Percentiles rank a stretch among this genome's conserved stretches.
phyloP scores from a whole-genome alignment of 30 jellyfish, hydroid and myxozoan species.

The Hydractinia echinata region DNA sequence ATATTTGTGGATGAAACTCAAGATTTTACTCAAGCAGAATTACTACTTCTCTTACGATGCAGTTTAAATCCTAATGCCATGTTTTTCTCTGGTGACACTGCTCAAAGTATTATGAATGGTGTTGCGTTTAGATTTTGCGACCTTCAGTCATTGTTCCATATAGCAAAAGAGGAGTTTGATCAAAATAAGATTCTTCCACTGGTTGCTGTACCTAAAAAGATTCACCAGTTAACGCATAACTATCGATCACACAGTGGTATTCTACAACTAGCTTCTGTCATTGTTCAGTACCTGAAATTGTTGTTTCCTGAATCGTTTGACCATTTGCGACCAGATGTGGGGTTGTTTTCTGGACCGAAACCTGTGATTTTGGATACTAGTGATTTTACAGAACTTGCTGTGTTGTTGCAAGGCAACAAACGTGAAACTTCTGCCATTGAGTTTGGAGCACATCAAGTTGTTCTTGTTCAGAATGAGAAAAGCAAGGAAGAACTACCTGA shows the following conservation, averaged over 20 bases:
- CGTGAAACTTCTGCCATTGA: constrained; percentile 79
- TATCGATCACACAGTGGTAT: constrained; percentile 87
- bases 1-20: constrained; percentile 79
- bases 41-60: constrained; percentile 52
- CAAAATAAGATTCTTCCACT: constrained; percentile 12
- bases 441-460: constrained; percentile 95
- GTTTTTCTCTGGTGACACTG: constrained; percentile 92
- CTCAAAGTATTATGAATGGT: constrained; percentile 84
- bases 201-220: constrained; percentile 47
- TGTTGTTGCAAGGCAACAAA: constrained; percentile 64
- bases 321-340: constrained; percentile 54
- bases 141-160: constrained; percentile 49
- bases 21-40: constrained; percentile 83
- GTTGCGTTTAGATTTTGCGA: constrained; percentile 81
- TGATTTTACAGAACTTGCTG: constrained; percentile 60
- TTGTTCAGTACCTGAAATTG: constrained; percentile 46
- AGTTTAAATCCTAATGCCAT: constrained; percentile 66
- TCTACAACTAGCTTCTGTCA: constrained; percentile 56
- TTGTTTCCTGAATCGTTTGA: constrained; percentile 80
- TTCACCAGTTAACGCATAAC: constrained; percentile 66
- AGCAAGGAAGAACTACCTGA: constrained; percentile 72
- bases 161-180: constrained; percentile 39
- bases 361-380: constrained; percentile 72
- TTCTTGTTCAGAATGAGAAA: constrained; percentile 63
- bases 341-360: constrained; percentile 86